A percentile compares a stretch with the other conserved stretches of the same genome.
Conservation (phyloP, 2,888 invertebrate genomes). For the Erynnis tages region DNA sequence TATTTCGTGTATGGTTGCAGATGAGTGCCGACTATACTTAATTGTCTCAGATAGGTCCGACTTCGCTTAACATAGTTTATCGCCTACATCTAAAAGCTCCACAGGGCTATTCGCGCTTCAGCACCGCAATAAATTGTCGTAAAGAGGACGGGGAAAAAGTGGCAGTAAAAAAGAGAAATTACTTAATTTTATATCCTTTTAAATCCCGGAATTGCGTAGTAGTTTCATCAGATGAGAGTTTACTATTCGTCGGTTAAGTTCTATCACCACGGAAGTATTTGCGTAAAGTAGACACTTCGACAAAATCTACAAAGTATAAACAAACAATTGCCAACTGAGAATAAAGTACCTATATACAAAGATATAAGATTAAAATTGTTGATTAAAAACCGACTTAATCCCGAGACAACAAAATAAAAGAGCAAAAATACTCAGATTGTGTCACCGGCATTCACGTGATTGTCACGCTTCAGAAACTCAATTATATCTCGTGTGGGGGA, state of each 20-base stretch:
- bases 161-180: conserved; percentile 22
- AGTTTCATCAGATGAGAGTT: background rate
- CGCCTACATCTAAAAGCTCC: no score
- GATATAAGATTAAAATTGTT: no score
- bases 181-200: conserved; percentile 17
- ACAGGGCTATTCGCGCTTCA: no score
- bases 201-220: background rate
- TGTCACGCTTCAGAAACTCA: conserved; percentile 1
- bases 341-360: no score
- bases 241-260: background rate
- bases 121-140: conserved; percentile 22
- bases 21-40: no score
- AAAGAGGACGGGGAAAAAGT: conserved; percentile 20
- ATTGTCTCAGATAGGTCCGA: no score
- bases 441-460: background rate
- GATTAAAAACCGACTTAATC: no score
- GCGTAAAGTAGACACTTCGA: no score
- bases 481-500: background rate
- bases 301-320: background rate
- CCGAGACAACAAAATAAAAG: background rate
- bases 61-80: no score
- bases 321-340: no score
- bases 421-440: background rate
- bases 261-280: no score
- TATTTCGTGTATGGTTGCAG: no score